Conservation (phyloP, 2,888 invertebrate genomes). For the Phengaris arion region DNA sequence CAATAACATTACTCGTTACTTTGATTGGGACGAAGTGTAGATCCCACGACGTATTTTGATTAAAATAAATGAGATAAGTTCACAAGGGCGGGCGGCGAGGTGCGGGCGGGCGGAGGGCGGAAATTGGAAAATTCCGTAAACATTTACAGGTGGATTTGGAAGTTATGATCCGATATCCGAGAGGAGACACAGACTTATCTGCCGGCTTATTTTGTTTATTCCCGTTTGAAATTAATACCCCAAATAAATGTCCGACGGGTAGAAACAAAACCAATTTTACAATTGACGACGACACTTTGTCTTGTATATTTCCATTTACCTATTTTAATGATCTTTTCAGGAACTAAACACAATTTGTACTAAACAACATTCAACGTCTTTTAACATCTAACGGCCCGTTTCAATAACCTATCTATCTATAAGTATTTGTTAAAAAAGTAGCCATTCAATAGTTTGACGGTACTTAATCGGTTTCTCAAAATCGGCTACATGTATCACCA, state of each 20-base stretch:
- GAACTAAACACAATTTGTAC: too few relatives aligned
- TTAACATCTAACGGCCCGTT: too few relatives aligned
- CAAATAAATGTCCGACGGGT: conserved; percentile 28
- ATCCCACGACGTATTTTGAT: conserved; percentile 21
- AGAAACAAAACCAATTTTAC: background rate
- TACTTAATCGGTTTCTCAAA: too few relatives aligned
- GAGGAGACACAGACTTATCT: conserved; percentile 61
- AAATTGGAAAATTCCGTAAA: conserved; percentile 55
- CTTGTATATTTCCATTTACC: background rate
- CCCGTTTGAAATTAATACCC: conserved; percentile 59
- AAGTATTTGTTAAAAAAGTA: too few relatives aligned
- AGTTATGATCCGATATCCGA: conserved; percentile 59
- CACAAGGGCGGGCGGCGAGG: background rate
- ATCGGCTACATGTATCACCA: too few relatives aligned
- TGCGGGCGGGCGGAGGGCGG: background rate
- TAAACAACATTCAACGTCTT: too few relatives aligned
- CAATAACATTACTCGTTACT: background rate
- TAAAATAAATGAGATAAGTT: conserved; percentile 28
- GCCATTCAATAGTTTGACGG: too few relatives aligned
- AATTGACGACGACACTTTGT: background rate
- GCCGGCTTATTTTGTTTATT: conserved; percentile 59
- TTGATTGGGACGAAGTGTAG: conserved; percentile 19
- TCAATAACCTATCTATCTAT: too few relatives aligned
- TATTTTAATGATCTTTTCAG: background rate
- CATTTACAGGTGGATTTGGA: conserved; percentile 65